Evolutionary conservation across 1,140 invertebrate genomes (phyloP).

Genomic region (Akabosia matsudoensis): DNA sequence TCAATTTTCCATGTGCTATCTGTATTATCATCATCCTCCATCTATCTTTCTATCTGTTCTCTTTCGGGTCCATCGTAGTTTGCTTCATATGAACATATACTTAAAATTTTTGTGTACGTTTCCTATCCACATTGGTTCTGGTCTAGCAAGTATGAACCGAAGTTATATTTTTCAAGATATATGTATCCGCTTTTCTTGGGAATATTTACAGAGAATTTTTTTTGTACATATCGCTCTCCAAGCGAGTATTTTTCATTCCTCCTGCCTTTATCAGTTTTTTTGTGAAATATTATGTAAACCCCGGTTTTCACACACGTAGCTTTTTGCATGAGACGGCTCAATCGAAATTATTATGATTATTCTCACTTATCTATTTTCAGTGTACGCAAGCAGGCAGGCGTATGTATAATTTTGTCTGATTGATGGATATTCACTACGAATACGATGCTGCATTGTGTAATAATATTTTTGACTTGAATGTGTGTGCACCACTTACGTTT

Average conservation of each 20-base stretch:
- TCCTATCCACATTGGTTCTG: too few relatives aligned
- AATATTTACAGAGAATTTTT: background rate
- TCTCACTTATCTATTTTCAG: background rate
- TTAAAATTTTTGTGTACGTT: too few relatives aligned
- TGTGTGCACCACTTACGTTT: conserved; percentile 80
- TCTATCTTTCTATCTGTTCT: background rate
- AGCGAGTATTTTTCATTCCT: background rate
- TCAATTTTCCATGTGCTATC: background rate
- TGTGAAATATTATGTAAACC: conserved; percentile 22
- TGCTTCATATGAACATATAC: too few relatives aligned
- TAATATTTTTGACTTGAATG: too few relatives aligned
- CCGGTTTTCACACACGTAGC: background rate
- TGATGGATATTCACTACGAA: too few relatives aligned
- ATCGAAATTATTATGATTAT: conserved; percentile 9
- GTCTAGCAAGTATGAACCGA: too few relatives aligned
- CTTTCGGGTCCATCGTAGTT: background rate
- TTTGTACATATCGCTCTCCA: too few relatives aligned
- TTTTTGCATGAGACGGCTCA: background rate
- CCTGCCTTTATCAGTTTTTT: background rate
- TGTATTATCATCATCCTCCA: conserved; percentile 3
- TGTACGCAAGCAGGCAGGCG: background rate
- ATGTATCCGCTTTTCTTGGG: background rate
- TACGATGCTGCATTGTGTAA: background rate
- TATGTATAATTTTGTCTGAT: background rate
- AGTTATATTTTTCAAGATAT: too few relatives aligned